Evolutionary conservation across 2,113 vertebrate species (phyloP).

Genomic region (Circaetus cinerascens): DNA sequence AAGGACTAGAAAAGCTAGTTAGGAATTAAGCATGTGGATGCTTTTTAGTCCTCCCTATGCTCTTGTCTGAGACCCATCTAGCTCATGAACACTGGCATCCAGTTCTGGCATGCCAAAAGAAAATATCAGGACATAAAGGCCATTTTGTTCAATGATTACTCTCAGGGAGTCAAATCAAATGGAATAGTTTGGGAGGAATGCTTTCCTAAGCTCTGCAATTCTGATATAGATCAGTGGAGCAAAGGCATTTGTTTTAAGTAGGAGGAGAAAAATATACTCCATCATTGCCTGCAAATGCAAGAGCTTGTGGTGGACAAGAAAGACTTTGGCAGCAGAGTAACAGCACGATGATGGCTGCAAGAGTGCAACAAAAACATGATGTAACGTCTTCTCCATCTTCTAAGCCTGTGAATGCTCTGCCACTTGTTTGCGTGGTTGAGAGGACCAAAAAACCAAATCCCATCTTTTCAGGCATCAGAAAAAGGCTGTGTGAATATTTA

Average conservation of each 20-base stretch:
- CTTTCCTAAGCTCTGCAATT: not conserved
- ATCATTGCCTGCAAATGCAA: not conserved
- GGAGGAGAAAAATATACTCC: not conserved
- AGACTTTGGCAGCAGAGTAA: not conserved
- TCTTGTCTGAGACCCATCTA: not conserved
- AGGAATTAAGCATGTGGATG: not conserved
- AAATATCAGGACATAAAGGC: not conserved
- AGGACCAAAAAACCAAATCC: not conserved
- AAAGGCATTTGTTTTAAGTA: not conserved
- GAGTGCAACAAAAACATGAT: not conserved
- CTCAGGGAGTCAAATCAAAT: not conserved
- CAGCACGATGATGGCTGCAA: not conserved
- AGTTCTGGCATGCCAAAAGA: not conserved
- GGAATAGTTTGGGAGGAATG: not conserved
- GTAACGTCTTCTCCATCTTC: not conserved
- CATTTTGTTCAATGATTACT: not conserved
- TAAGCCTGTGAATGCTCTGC: not conserved
- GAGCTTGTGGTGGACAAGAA: not conserved
- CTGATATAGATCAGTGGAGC: not conserved
- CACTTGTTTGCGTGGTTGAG: not conserved
- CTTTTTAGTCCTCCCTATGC: not conserved
- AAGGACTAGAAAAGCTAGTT: not conserved
- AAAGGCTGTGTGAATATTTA: not conserved
- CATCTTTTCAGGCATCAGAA: not conserved
- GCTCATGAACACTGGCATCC: not conserved